Evolutionary conservation across 64 coral and sea anemone species (phyloP).

Genomic region (Anthopleura sola): DNA sequence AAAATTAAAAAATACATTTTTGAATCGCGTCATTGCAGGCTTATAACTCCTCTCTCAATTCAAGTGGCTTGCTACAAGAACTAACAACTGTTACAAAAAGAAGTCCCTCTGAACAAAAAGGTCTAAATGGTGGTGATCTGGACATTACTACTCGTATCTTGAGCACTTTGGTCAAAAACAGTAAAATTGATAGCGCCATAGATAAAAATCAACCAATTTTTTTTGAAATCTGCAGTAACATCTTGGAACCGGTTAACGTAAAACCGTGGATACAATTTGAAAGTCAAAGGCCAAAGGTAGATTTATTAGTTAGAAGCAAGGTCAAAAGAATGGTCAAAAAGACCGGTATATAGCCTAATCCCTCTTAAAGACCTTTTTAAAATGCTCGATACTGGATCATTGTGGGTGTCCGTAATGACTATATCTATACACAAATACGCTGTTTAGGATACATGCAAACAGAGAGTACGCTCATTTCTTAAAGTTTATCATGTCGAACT

Average conservation of each 20-base stretch:
- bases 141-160: conserved; percentile 31
- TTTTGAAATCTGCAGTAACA: conserved; percentile 3
- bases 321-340: not conserved
- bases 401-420: too few species aligned
- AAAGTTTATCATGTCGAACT: too few species aligned
- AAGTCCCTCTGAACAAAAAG: not conserved
- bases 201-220: not conserved
- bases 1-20: not conserved
- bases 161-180: conserved; percentile 26
- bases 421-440: too few species aligned
- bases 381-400: too few species aligned
- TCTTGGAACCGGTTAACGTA: not conserved
- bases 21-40: not conserved
- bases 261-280: not conserved
- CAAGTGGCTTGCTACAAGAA: conserved; percentile 1
- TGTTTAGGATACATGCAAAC: too few species aligned
- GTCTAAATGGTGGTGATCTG: conserved; percentile 46
- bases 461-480: too few species aligned
- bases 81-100: not conserved
- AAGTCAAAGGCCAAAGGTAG: not conserved
- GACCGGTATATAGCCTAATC: too few species aligned
- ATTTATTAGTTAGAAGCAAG: too few species aligned
- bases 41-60: conserved; percentile 3
- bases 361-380: too few species aligned
- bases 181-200: not conserved